Evolutionary conservation across 2,113 vertebrate genomes (phyloP).

Genomic region (Oncorhynchus clarkii): DNA sequence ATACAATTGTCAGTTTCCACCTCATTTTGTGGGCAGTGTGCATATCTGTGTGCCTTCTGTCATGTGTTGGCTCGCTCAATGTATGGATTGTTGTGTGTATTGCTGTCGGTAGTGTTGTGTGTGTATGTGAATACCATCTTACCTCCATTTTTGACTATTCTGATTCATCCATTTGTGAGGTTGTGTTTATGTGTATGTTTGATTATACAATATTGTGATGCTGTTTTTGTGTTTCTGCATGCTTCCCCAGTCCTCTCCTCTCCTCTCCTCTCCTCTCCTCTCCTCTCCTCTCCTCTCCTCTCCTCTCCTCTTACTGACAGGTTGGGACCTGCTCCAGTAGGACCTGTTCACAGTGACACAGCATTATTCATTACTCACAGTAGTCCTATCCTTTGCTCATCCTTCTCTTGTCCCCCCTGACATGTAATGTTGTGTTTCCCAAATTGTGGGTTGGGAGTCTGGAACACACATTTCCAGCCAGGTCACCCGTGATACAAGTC

Average conservation of each 20-base stretch:
- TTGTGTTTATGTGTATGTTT: background rate
- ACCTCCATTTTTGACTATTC: no score
- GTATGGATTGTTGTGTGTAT: conserved; percentile 1
- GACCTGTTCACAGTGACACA: conserved; percentile 1
- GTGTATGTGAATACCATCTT: background rate
- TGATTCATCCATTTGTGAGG: background rate
- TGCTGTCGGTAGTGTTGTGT: conserved; percentile 2
- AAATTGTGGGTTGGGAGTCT: no score
- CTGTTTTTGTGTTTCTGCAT: background rate
- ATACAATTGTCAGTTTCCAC: no score
- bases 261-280: background rate
- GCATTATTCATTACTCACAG: background rate
- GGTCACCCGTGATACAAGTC: no score
- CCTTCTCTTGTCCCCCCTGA: background rate
- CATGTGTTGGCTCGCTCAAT: conserved; percentile 11
- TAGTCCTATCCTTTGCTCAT: background rate
- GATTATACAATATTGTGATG: background rate
- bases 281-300: conserved; percentile 25
- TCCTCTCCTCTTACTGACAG: background rate
- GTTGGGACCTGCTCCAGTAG: background rate
- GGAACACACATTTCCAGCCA: no score
- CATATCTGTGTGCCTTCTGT: no score
- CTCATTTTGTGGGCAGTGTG: no score
- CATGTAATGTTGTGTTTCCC: background rate
- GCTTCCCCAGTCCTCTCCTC: background rate